Conservation (phyloP, 2,113 vertebrate species). For the Okapia johnstoni region DNA sequence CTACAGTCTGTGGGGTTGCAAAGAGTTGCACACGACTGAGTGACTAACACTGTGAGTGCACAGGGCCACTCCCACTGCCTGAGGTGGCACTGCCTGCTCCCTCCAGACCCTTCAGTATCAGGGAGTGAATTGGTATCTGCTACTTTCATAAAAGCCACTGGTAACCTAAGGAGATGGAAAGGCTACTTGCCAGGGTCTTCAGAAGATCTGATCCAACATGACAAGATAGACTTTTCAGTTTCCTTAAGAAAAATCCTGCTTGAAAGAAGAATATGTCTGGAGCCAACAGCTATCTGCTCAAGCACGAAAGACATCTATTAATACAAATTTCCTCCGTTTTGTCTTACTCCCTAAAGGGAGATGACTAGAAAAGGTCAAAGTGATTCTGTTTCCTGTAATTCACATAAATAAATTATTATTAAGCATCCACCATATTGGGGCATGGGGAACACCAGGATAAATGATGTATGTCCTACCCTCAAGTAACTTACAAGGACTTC, state of each 20-base stretch:
- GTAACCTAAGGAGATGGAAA: not conserved
- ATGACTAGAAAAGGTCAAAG: constrained; percentile 35
- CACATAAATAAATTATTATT: not conserved
- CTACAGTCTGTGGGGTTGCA: not conserved
- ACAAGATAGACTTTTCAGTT: not conserved
- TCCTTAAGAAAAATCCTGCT: not conserved
- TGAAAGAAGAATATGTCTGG: constrained; percentile 14
- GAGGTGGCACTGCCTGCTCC: fast-evolving
- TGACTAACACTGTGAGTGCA: not conserved
- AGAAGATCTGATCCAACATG: not conserved
- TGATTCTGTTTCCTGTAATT: constrained; percentile 27
- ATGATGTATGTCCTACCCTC: not conserved
- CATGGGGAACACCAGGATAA: not conserved
- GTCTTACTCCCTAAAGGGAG: not conserved
- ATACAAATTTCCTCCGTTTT: not conserved
- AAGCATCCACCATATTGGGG: not conserved
- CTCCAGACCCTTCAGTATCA: not conserved
- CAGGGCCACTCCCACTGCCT: not conserved
- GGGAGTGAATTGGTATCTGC: not conserved
- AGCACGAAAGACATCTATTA: not conserved
- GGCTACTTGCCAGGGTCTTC: not conserved
- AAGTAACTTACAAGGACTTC: not conserved
- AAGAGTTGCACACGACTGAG: not conserved
- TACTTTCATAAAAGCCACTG: not conserved
- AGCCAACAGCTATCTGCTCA: not conserved